Conservation (phyloP, 2,113 vertebrate genomes). For the Meriones unguiculatus region DNA sequence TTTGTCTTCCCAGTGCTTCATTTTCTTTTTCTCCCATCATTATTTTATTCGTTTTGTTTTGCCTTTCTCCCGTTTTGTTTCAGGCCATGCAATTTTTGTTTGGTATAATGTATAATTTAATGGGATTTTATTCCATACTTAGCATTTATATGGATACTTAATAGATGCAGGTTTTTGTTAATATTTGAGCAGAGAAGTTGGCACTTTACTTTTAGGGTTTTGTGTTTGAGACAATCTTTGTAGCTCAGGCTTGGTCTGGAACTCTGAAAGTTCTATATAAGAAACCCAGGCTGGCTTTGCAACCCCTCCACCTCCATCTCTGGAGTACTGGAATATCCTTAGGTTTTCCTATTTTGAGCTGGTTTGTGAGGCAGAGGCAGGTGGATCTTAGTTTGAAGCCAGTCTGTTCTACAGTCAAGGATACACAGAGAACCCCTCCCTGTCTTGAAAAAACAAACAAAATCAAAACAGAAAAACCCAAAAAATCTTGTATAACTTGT, state of each 20-base stretch:
- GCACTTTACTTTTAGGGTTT: background rate
- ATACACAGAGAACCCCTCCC: background rate
- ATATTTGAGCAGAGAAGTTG: background rate
- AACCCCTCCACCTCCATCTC: background rate
- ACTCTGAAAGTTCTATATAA: background rate
- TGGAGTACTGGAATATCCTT: background rate
- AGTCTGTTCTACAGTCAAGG: background rate
- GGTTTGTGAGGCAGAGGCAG: background rate
- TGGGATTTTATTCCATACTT: slow-evolving; percentile 29
- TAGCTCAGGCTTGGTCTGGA: background rate
- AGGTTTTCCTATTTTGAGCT: slow-evolving; percentile 14
- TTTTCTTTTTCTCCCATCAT: background rate
- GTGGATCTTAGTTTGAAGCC: background rate
- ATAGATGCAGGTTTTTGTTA: background rate
- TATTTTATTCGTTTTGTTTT: slow-evolving; percentile 18
- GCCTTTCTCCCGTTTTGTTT: slow-evolving; percentile 51
- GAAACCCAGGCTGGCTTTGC: background rate
- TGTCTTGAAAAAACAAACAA: background rate
- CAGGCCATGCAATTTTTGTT: background rate
- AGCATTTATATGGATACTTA: background rate
- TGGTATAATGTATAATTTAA: background rate
- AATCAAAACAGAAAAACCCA: no score
- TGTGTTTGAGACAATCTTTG: background rate
- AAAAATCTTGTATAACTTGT: slow-evolving; percentile 1
- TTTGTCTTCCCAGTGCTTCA: background rate